A percentile compares a stretch with the other conserved stretches of the same genome.
phyloP scores from a whole-genome alignment of 2,888 invertebrate genomes.

The Acheta domesticus region DNA sequence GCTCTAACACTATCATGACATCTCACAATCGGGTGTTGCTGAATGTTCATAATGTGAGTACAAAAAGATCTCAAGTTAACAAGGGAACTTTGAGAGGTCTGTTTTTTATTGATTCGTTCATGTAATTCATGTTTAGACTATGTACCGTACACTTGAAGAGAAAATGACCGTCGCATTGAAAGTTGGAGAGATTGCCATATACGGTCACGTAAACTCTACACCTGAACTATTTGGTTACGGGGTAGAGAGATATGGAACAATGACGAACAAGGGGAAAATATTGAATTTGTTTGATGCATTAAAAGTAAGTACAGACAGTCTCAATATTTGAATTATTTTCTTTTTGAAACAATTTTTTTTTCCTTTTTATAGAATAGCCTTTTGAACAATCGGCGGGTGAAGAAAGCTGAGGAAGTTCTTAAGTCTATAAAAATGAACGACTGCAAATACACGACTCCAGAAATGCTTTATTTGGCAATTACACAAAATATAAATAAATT shows the following conservation, averaged over 20 bases:
- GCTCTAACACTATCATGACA: not conserved
- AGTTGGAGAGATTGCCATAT: constrained; percentile 59
- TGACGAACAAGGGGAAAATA: constrained; percentile 33
- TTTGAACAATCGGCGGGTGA: not conserved
- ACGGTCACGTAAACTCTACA: constrained; percentile 59
- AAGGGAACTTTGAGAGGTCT: too few relatives aligned
- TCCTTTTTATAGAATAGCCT: not conserved
- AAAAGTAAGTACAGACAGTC: not conserved
- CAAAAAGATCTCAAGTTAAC: too few relatives aligned
- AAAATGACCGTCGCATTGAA: constrained; percentile 52
- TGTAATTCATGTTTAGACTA: not conserved
- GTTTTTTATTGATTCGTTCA: too few relatives aligned
- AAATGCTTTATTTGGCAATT: not conserved
- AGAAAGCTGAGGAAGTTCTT: not conserved
- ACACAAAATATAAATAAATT: not conserved
- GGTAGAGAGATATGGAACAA: constrained; percentile 50
- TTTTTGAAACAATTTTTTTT: constrained; percentile 42
- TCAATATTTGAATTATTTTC: constrained; percentile 25
- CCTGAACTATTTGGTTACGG: constrained; percentile 53
- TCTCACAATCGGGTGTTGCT: constrained; percentile 47
- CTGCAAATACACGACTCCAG: not conserved
- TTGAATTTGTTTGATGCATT: not conserved
- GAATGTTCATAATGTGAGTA: constrained; percentile 45
- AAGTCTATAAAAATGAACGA: not conserved
- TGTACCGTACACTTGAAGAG: constrained; percentile 40